Base-by-base conservation (phyloP, 1,140 invertebrate genomes). In the Nasonia vitripennis region DNA sequence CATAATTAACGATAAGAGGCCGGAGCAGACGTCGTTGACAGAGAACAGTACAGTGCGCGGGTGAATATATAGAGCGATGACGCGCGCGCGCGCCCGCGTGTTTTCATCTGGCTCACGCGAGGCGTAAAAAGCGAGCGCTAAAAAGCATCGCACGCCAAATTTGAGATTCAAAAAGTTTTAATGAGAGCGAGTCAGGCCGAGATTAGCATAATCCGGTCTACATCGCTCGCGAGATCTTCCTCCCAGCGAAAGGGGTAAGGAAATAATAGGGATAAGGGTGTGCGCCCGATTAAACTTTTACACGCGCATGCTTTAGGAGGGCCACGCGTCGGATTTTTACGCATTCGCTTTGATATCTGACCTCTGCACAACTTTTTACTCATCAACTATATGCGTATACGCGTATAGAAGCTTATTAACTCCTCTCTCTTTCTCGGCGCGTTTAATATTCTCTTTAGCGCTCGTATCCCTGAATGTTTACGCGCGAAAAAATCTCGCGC, bases 1-100 rank as follows among this genome's bases (percentile, higher is more conserved):
- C 83, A 85, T 85, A 85, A 85, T 85, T 85, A 85, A 85, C 78
- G 83, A 84, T 84, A 78, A 84, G 62, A 48, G 45, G 73, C 55
- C 55, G 10, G 81, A n/a, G 41, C 17, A 37, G 78, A 9, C 55
- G 27, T 27, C 27, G 27, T 27, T 27, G 27, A 27, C 27, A 27
- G 27, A 27, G 27, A 27, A 27, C 27, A 2, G 27, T 2, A 27
- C 27, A 27, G 27, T 27, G 27, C 27, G 27, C 27, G 27, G 27
- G 1, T 27, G 4, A 17, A 55, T 55, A 20, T 55, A n/a, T 7
- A n/a, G 55, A 62, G 55, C 17, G 55, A 62, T n/a, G 5, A 20
- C 55, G n/a, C 55, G n/a, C n/a, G 4, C 20, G 2, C 23, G 23
- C 23, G 2, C 23, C 0, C 23, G 23, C n/a, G 2, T 45, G 9